Conservation (phyloP, 2,888 invertebrate genomes). For the Odontomyia ornata region DNA sequence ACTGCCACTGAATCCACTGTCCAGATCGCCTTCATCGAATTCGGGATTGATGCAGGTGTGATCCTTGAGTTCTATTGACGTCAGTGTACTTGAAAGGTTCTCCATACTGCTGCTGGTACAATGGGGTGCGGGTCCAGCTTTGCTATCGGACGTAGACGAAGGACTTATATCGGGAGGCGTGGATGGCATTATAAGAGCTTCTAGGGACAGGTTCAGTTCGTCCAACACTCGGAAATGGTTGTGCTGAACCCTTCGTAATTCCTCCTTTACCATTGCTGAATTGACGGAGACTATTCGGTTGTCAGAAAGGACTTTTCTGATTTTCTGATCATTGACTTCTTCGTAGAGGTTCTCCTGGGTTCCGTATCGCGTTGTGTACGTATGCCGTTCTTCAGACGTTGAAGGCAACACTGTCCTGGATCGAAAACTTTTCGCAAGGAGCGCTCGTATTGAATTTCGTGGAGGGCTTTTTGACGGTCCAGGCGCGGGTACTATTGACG, state of each 20-base stretch:
- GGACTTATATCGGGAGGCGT: slow-evolving; percentile 63
- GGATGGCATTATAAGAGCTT: slow-evolving; percentile 90
- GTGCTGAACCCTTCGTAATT: slow-evolving; percentile 83
- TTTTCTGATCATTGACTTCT: slow-evolving; percentile 63
- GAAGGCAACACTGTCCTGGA: slow-evolving; percentile 56
- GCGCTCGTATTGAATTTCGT: slow-evolving; percentile 61
- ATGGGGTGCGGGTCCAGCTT: slow-evolving; percentile 64
- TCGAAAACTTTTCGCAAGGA: slow-evolving; percentile 62
- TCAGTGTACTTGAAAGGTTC: slow-evolving; percentile 61
- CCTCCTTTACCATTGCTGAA: slow-evolving; percentile 80
- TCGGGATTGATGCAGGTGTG: slow-evolving; percentile 63
- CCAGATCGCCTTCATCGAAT: slow-evolving; percentile 70
- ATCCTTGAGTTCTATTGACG: slow-evolving; percentile 64
- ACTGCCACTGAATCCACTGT: slow-evolving; percentile 76
- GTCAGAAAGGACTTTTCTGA: slow-evolving; percentile 63
- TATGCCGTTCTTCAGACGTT: slow-evolving; percentile 67
- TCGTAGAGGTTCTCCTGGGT: slow-evolving; percentile 74
- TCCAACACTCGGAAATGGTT: slow-evolving; percentile 85
- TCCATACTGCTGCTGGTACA: slow-evolving; percentile 57
- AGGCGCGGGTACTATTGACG: slow-evolving; percentile 49
- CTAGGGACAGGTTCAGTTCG: slow-evolving; percentile 85
- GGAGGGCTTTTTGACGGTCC: slow-evolving; percentile 62
- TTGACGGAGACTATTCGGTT: slow-evolving; percentile 74
- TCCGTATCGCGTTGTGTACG: slow-evolving; percentile 80
- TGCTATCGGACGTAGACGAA: slow-evolving; percentile 55